Evolutionary conservation across 2,888 invertebrate genomes (phyloP), one percentile per base, ranked within the genome.

Genomic region (Drosophila fungiperda): DNA sequence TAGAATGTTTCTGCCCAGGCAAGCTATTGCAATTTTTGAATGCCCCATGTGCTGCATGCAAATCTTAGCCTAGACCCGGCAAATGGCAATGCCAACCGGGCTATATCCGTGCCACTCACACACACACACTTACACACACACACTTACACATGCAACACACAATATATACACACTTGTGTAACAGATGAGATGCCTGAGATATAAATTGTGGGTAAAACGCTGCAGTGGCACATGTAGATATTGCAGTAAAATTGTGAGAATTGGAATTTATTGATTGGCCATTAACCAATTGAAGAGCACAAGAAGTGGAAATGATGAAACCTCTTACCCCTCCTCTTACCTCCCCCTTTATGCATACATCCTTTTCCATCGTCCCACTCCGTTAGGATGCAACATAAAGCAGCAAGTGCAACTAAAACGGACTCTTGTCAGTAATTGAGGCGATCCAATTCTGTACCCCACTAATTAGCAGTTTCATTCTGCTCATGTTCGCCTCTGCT

Each of bases 221-320:
- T 78, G 77, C 79, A 87, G 76, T 76, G 83, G 79, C 86, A 82
- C 86, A 87, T 89, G 89, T 85, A 87, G 90, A 90, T 85, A 90
- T 90, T 85, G 89, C 90, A 90, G 85, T 89, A 90, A 90, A 86
- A 80, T 81, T 89, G 80, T 85, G 83, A 78, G 89, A 87, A 90
- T 89, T 78, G 89, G 80, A 92, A 90, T 90, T 92, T 91, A 91
- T 91, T 92, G 92, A 90, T 92, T 92, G 91, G 82, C 91, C 84
- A 92, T 90, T 87, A 91, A 90, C 91, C 89, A 84, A 90, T 85
- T 83, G 83, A 58, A 65, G 62, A 71, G 67, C 64, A 57, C 53
- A 72, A 59, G 75, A 67, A 76, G 81, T 63, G 70, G 67, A 74
- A 68, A 68, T 59, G 60, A 42, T 45, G 40, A 36, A 40, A 35